These are phyloP conservation scores for Tuberolachnus salignus DNA, from an alignment of 2,888 invertebrate genomes.

Conservation along the genomic window DNA sequence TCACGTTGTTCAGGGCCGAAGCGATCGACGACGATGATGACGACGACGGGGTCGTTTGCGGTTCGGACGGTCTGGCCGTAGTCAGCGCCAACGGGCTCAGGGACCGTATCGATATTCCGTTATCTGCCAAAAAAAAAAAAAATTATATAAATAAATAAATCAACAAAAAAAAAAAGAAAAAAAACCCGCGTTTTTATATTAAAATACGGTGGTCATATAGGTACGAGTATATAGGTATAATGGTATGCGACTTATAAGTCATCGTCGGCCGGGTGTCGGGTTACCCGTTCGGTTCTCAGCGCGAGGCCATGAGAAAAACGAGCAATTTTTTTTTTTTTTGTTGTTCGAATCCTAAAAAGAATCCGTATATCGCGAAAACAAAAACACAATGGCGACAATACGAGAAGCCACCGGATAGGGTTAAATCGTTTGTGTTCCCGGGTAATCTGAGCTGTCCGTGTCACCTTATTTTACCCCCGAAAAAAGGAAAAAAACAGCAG, in stretches of 20 bases:
- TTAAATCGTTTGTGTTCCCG: constrained; percentile 54
- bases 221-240: constrained; percentile 12
- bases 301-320: constrained; percentile 49
- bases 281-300: constrained; percentile 51
- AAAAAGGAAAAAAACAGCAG: constrained; percentile 23
- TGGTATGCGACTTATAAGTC: constrained; percentile 50
- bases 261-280: constrained; percentile 41
- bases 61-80: constrained; percentile 22
- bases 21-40: constrained; percentile 36
- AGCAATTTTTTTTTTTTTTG: too few species aligned
- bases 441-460: constrained; percentile 54
- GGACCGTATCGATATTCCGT: constrained; percentile 46
- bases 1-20: constrained; percentile 39
- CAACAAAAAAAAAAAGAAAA: background rate
- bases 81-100: constrained; percentile 49
- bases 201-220: background rate
- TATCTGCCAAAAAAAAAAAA: constrained; percentile 33
- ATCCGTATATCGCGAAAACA: constrained; percentile 55
- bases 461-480: constrained; percentile 51
- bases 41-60: constrained; percentile 19
- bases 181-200: background rate
- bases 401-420: constrained; percentile 56
- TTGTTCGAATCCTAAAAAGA: constrained; percentile 49
- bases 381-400: constrained; percentile 55
- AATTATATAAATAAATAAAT: background rate